Evolutionary conservation across 1,140 invertebrate species (phyloP).

Genomic region (Hermetia illucens): DNA sequence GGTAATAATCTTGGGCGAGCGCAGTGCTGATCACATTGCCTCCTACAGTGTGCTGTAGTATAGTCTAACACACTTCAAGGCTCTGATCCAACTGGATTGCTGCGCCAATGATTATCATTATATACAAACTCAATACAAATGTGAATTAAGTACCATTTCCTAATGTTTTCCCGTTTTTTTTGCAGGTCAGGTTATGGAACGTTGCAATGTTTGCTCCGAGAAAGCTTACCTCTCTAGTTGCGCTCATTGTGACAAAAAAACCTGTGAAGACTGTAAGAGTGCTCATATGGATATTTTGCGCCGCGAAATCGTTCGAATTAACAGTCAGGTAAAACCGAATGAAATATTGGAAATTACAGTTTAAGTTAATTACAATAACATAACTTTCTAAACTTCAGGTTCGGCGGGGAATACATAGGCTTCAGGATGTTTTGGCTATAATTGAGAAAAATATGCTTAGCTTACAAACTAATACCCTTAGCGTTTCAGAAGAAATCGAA

Average conservation of each 20-base stretch:
- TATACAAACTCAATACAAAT: too few species aligned
- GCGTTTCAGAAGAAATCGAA: conserved; percentile 82
- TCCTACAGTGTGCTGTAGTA: too few species aligned
- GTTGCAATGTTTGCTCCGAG: conserved; percentile 84
- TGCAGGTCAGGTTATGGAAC: conserved; percentile 63
- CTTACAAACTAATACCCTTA: conserved; percentile 69
- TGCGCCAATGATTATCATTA: too few species aligned
- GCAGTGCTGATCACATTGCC: too few species aligned
- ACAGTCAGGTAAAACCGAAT: conserved; percentile 60
- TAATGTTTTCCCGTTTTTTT: conserved; percentile 1
- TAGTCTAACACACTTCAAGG: too few species aligned
- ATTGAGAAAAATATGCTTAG: conserved; percentile 75
- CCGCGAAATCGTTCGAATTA: conserved; percentile 84
- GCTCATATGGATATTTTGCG: conserved; percentile 92
- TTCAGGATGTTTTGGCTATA: conserved; percentile 68
- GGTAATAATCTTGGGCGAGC: too few species aligned
- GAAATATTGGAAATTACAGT: background rate
- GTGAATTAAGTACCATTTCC: too few species aligned
- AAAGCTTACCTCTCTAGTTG: conserved; percentile 82
- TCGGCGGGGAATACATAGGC: conserved; percentile 64
- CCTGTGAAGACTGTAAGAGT: conserved; percentile 78
- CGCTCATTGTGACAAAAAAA: conserved; percentile 89
- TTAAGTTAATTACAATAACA: too few species aligned
- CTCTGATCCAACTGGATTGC: too few species aligned
- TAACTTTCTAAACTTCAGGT: conserved; percentile 31